Conservation (phyloP, 2,888 invertebrate species). For the Polia nebulosa region DNA sequence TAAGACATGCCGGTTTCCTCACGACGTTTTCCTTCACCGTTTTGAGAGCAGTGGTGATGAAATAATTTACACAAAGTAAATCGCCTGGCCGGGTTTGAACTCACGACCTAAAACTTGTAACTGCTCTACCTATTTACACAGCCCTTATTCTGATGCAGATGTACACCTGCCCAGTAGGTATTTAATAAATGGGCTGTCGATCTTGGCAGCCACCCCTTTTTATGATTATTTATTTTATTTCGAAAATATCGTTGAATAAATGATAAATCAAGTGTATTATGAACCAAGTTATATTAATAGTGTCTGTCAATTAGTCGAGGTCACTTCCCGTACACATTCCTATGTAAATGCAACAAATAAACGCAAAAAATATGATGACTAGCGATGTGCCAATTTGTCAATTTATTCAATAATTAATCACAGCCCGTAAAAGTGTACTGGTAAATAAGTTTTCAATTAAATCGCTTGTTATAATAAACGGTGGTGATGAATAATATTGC, state of each 20-base stretch:
- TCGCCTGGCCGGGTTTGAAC: too few species aligned
- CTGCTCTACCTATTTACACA: too few species aligned
- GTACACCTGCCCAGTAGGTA: too few species aligned
- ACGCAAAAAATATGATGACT: not conserved
- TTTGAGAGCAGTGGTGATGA: too few species aligned
- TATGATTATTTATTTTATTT: slow-evolving; percentile 8
- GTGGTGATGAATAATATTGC: not conserved
- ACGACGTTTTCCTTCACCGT: too few species aligned
- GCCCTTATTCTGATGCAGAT: too few species aligned
- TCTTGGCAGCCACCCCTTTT: too few species aligned
- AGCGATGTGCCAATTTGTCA: slow-evolving; percentile 5
- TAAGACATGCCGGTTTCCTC: too few species aligned
- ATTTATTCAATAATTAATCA: slow-evolving; percentile 4
- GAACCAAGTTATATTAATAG: slow-evolving; percentile 11
- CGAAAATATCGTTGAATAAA: not conserved
- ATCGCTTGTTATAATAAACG: slow-evolving; percentile 16
- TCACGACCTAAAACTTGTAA: too few species aligned
- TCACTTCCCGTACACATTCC: slow-evolving; percentile 26
- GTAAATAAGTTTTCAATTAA: slow-evolving; percentile 14
- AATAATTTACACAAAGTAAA: too few species aligned
- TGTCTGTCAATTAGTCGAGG: not conserved
- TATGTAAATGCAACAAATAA: not conserved
- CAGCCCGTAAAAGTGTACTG: not conserved
- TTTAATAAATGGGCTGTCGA: too few species aligned
- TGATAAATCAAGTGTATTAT: not conserved